Evolutionary conservation across 2,888 invertebrate species (phyloP).

Genomic region (Subacronicta megacephala): DNA sequence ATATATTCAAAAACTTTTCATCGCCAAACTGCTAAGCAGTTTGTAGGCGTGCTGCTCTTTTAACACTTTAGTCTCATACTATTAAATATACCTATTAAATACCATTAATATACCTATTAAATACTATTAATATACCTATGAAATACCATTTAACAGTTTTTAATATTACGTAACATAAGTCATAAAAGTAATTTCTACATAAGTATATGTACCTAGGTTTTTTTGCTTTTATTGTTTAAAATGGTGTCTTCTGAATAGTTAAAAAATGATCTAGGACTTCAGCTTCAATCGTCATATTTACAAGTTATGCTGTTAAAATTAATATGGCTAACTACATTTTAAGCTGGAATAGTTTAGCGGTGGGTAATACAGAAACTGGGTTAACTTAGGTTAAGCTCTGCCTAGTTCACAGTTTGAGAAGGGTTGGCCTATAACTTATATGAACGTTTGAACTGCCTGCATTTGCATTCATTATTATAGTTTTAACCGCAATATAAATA

Average conservation of each 20-base stretch:
- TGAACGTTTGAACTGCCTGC: slow-evolving; percentile 64
- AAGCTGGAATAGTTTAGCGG: slow-evolving; percentile 62
- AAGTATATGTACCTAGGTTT: no score
- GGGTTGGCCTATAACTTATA: slow-evolving; percentile 72
- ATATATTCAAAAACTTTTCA: no score
- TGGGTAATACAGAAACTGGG: slow-evolving; percentile 62
- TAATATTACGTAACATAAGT: no score
- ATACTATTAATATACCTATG: no score
- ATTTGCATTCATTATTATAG: slow-evolving; percentile 61
- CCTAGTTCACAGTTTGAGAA: slow-evolving; percentile 67
- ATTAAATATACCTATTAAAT: no score
- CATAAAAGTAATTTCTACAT: no score
- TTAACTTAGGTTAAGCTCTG: slow-evolving; percentile 65
- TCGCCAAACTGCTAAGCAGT: no score
- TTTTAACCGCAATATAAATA: slow-evolving; percentile 47
- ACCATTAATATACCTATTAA: no score
- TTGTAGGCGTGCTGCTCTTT: no score
- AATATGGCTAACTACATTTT: slow-evolving; percentile 59
- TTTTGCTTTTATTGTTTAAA: no score
- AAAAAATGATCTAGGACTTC: slow-evolving; percentile 8
- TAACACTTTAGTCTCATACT: no score
- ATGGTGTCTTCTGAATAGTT: background rate
- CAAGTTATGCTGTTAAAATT: slow-evolving; percentile 45
- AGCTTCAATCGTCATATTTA: slow-evolving; percentile 28
- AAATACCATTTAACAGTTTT: no score